Evolutionary conservation across 2,888 invertebrate species (phyloP).

Genomic region (Hydroisotoma schaefferi): DNA sequence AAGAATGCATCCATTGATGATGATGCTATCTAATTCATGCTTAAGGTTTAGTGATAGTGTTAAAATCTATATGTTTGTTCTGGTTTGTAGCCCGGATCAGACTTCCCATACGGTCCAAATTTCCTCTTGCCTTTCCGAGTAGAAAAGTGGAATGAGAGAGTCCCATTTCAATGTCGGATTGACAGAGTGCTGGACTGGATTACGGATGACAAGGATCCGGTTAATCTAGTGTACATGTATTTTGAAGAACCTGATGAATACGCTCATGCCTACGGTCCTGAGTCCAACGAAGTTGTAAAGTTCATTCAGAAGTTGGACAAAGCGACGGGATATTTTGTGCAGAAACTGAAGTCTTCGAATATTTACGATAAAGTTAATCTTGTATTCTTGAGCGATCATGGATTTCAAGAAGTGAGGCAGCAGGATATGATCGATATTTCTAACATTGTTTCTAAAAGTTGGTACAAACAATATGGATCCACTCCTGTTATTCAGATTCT

Average conservation of each 20-base stretch:
- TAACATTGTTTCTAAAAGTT: conserved; percentile 54
- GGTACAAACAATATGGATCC: conserved; percentile 57
- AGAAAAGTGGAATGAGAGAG: conserved; percentile 45
- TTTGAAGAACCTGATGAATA: conserved; percentile 66
- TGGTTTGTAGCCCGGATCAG: conserved; percentile 59
- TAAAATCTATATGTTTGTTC: no score
- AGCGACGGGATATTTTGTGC: conserved; percentile 58
- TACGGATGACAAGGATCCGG: conserved; percentile 58
- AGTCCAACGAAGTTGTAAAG: conserved; percentile 52
- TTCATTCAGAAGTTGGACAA: conserved; percentile 49
- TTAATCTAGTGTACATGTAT: conserved; percentile 67
- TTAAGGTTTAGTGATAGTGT: no score
- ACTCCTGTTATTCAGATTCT: conserved; percentile 62
- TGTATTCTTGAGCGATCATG: conserved; percentile 70
- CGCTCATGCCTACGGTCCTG: conserved; percentile 61
- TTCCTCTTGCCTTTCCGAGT: conserved; percentile 55
- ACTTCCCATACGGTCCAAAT: conserved; percentile 56
- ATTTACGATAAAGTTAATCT: conserved; percentile 61
- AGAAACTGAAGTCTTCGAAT: conserved; percentile 56
- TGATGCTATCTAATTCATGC: no score
- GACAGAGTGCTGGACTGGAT: conserved; percentile 63
- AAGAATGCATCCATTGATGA: no score
- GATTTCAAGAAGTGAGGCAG: conserved; percentile 61
- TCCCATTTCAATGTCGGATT: conserved; percentile 54
- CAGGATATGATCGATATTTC: conserved; percentile 59